These are phyloP conservation scores for Pachyseris speciosa DNA, from an alignment of 64 coral and sea anemone species.

Conservation along the genomic window DNA sequence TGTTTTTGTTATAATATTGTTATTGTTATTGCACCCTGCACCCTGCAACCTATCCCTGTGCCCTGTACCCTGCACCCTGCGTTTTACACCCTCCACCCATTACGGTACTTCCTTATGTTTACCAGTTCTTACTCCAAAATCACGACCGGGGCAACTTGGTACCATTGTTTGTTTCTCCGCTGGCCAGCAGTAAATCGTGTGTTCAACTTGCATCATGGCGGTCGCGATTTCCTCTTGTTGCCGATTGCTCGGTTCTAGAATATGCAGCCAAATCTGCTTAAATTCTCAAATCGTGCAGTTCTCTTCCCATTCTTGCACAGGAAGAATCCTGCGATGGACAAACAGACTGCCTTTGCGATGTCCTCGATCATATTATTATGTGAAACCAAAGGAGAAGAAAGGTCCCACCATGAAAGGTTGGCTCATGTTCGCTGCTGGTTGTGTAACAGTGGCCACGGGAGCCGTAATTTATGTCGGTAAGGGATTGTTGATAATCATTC, in stretches of 20 bases:
- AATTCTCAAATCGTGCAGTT: background rate
- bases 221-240: background rate
- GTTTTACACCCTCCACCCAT: too few relatives aligned
- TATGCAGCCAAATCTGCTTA: background rate
- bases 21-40: too few relatives aligned
- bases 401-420: constrained; percentile 80
- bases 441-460: background rate
- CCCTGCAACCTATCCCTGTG: too few relatives aligned
- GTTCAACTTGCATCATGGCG: constrained; percentile 42
- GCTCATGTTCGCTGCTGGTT: constrained; percentile 66
- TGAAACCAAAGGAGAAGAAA: constrained; percentile 93
- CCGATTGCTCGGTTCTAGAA: background rate
- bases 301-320: background rate
- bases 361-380: constrained; percentile 81
- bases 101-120: too few relatives aligned
- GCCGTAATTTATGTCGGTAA: constrained; percentile 80
- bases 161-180: background rate
- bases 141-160: background rate
- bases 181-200: background rate
- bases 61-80: too few relatives aligned
- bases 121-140: too few relatives aligned
- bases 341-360: constrained; percentile 43
- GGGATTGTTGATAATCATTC: background rate
- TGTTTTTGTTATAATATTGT: too few relatives aligned
- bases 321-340: background rate